phyloP scores from a whole-genome alignment of 2,113 vertebrate genomes.

The Anthoscopus minutus region DNA sequence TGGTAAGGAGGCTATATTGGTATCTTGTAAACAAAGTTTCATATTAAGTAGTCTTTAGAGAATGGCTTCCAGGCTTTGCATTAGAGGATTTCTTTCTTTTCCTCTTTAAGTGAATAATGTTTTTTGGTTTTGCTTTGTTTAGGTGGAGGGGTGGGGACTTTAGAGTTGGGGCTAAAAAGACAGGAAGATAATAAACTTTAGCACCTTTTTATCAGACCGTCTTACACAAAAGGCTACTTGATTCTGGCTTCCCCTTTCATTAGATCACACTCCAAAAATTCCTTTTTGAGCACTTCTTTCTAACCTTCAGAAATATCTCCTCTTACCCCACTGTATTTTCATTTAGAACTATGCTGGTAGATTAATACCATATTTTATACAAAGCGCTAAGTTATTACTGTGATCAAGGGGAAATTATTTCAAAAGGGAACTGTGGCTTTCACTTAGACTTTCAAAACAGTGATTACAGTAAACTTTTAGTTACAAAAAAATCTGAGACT shows the following conservation, averaged over 20 bases:
- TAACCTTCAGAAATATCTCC: not conserved
- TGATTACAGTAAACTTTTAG: constrained; percentile 32
- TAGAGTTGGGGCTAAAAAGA: not conserved
- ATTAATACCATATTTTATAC: not conserved
- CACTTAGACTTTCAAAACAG: constrained; percentile 27
- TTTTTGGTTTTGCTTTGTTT: constrained; percentile 26
- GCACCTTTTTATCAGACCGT: constrained; percentile 41
- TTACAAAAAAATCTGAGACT: not conserved
- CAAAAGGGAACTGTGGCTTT: constrained; percentile 24
- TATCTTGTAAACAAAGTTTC: constrained; percentile 56
- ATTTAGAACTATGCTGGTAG: not conserved
- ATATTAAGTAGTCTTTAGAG: constrained; percentile 52
- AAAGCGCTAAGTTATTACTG: not conserved
- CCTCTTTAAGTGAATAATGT: not conserved
- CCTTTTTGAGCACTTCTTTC: not conserved
- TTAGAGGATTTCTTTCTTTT: not conserved
- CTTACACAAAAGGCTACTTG: constrained; percentile 36
- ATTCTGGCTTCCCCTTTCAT: constrained; percentile 19
- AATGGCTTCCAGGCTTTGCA: constrained; percentile 45
- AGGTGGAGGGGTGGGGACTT: not conserved
- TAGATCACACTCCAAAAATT: not conserved
- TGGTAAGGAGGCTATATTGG: constrained; percentile 47
- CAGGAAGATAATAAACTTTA: constrained; percentile 46
- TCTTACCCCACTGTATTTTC: not conserved
- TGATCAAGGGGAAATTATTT: not conserved